Percentiles rank a stretch among this genome's conserved stretches.
Conservation (phyloP, 2,888 invertebrate genomes). For the Spisula solida region DNA sequence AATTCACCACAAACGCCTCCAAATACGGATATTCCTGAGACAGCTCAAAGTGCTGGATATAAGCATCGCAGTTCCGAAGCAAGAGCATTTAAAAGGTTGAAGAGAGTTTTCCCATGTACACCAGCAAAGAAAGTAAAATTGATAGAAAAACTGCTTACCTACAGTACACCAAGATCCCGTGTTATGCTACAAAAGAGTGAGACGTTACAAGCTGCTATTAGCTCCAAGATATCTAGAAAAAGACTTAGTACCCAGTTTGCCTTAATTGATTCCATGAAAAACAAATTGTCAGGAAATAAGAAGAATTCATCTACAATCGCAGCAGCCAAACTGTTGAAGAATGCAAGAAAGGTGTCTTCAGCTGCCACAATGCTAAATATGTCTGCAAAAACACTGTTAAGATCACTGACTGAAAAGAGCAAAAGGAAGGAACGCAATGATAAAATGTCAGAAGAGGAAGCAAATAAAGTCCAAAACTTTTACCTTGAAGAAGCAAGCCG, state of each 20-base stretch:
- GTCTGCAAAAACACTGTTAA: not conserved
- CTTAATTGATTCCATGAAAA: not conserved
- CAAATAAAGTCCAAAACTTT: not conserved
- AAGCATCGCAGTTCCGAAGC: not conserved
- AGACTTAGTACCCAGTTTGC: not conserved
- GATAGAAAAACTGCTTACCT: not conserved
- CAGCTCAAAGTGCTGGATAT: not conserved
- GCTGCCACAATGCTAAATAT: conserved; percentile 4
- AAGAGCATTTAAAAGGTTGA: not conserved
- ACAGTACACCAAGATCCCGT: not conserved
- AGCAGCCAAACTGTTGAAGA: conserved; percentile 25
- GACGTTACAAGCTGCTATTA: not conserved
- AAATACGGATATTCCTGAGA: not conserved
- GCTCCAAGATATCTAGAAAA: not conserved
- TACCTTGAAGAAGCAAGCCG: conserved; percentile 35
- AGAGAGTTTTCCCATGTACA: not conserved
- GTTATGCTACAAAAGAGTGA: not conserved
- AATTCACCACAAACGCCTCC: not conserved
- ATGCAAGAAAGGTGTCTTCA: conserved; percentile 30
- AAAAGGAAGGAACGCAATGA: conserved; percentile 15
- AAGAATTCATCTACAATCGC: not conserved
- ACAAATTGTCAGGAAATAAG: not conserved
- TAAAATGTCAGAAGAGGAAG: not conserved
- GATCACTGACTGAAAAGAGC: not conserved
- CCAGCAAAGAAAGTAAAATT: not conserved